phyloP scores from a whole-genome alignment of 2,797 vertebrate species.

The Pitangus sulphuratus region DNA sequence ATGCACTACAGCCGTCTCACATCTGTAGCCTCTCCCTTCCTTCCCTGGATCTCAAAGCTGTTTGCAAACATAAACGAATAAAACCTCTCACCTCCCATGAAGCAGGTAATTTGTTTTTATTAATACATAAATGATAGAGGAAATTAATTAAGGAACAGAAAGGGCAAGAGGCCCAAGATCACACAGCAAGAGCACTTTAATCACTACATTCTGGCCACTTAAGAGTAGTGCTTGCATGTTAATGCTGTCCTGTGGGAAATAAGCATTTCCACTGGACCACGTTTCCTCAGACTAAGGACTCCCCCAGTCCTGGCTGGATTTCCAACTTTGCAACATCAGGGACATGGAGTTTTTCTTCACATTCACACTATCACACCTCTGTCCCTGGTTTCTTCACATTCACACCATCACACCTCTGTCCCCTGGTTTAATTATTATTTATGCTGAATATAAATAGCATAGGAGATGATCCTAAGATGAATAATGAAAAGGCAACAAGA shows the following conservation, averaged over 20 bases:
- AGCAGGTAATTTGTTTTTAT: constrained; percentile 69
- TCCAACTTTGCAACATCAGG: not conserved
- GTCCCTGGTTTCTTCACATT: constrained; percentile 26
- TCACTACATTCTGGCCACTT: constrained; percentile 34
- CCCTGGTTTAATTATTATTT: constrained; percentile 55
- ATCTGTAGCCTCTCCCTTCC: constrained; percentile 17
- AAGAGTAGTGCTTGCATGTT: not conserved
- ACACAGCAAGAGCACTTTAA: constrained; percentile 51
- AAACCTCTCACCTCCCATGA: constrained; percentile 40
- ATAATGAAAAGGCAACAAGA: constrained; percentile 54
- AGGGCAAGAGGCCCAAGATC: constrained; percentile 55
- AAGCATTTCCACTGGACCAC: not conserved
- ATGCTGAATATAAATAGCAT: constrained; percentile 20
- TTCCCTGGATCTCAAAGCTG: not conserved
- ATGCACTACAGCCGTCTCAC: not conserved
- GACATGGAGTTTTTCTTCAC: not conserved
- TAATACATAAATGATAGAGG: constrained; percentile 52
- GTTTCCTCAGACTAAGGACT: not conserved
- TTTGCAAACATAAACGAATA: constrained; percentile 52
- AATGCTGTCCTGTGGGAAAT: not conserved
- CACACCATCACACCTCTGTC: not conserved
- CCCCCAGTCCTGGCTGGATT: not conserved
- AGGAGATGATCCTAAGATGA: constrained; percentile 11
- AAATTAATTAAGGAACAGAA: constrained; percentile 65
- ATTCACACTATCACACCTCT: not conserved